Base-by-base conservation (phyloP, 1,140 invertebrate species). In the Stegodyphus mimosarum region DNA sequence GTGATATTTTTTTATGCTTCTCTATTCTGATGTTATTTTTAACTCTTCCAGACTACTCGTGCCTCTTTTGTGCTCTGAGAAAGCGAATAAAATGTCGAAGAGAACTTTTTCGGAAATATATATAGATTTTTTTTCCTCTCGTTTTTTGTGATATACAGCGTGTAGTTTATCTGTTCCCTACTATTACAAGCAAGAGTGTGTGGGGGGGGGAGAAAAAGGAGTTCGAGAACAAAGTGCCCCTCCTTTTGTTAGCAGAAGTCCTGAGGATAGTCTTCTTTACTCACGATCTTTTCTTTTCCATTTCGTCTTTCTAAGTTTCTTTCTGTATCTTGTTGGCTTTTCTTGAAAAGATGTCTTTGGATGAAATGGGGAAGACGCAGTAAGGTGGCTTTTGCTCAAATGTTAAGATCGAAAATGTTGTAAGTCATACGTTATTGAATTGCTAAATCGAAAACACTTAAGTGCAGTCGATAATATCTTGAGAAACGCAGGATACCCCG, bases 11-110 rank as follows among this genome's bases (percentile, higher is more conserved):
- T 77, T 77, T 66, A 50, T 55, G 60, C 49, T 52, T 51, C 64
- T 33, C 52, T 52, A 64, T 67, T 67, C 67, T 67, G 60, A 51
- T 77, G 60, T 77, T 77, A 77, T 77, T 77, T 77, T 77, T 77
- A 66, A 77, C 73, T 63, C 55, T 33, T 33, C 33, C 33, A 33
- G 33, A 67, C 63, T 50, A 51, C 75, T 67, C 75, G 17, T 13
- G 75, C 75, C 7, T 67, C 52, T 13, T 74, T 77, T 77, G 75
- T 66, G 75, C 67, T 50, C 75, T 60, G 48, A 60, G 55, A 75
- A 75, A 75, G 63, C 55, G 73, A 75, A 75, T 75, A 75, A 75
- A 75, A 75, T 60, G 18, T 75, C 52, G 49, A 55, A 75, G 55
- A 52, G 17, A 64, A 64, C 17, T 15, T 64, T 64, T 64, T 64